A percentile compares a stretch with the other conserved stretches of the same genome.
Conservation (phyloP, 2,888 invertebrate genomes). For the Lithophane socia region DNA sequence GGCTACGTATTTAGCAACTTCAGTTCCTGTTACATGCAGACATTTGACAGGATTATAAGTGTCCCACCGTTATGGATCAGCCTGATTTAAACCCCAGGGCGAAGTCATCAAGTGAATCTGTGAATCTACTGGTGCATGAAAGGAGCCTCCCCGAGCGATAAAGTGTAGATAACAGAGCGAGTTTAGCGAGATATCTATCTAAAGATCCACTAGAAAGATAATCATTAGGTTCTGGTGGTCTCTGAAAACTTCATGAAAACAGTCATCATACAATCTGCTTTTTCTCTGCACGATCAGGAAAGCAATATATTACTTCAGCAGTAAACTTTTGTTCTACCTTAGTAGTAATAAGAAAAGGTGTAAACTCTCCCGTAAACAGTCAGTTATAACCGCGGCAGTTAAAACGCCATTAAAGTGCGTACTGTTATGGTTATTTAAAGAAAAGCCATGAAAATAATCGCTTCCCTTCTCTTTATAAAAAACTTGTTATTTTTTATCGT, state of each 20-base stretch:
- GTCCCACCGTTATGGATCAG: too few species aligned
- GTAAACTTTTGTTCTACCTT: conserved; percentile 46
- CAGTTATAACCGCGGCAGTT: conserved; percentile 55
- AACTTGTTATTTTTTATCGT: conserved; percentile 33
- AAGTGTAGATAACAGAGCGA: too few species aligned
- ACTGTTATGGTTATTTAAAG: conserved; percentile 54
- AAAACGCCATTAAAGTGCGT: conserved; percentile 58
- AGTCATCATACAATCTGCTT: not conserved
- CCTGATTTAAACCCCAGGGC: too few species aligned
- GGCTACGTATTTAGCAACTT: too few species aligned
- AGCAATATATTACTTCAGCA: conserved; percentile 37
- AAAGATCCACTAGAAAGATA: too few species aligned
- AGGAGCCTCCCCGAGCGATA: too few species aligned
- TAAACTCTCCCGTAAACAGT: conserved; percentile 58
- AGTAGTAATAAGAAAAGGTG: conserved; percentile 49
- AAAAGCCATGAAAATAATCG: conserved; percentile 53
- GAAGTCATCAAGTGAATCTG: too few species aligned
- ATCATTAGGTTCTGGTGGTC: too few species aligned
- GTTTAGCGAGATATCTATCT: too few species aligned
- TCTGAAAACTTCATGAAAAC: not conserved
- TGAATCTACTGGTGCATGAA: too few species aligned
- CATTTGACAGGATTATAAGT: too few species aligned
- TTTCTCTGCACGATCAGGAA: conserved; percentile 3
- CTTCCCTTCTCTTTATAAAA: conserved; percentile 39
- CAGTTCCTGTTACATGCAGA: too few species aligned